A percentile compares a stretch with the other conserved stretches of the same genome.
Evolutionary conservation across 2,797 vertebrate genomes (phyloP).

Genomic region (Luscinia megarhynchos): DNA sequence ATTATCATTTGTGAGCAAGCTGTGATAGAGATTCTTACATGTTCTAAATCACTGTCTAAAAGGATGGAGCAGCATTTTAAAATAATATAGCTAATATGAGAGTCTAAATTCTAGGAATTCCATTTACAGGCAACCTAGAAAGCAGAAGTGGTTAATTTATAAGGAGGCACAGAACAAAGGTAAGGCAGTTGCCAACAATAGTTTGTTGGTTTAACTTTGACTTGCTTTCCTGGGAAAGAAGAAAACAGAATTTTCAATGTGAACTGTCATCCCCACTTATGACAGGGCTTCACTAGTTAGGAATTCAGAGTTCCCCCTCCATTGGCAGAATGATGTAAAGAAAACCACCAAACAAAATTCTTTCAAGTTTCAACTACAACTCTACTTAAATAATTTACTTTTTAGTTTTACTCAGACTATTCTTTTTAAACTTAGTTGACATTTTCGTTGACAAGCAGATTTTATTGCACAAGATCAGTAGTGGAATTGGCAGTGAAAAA

Average conservation of each 20-base stretch:
- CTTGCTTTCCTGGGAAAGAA: slow-evolving; percentile 83
- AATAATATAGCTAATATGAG: not conserved
- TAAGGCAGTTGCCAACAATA: slow-evolving; percentile 79
- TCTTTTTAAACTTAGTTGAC: slow-evolving; percentile 83
- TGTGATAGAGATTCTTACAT: not conserved
- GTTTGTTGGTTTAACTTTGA: slow-evolving; percentile 85
- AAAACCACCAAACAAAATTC: slow-evolving; percentile 83
- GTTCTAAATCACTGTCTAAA: not conserved
- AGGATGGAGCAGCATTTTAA: not conserved
- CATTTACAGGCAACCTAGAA: slow-evolving; percentile 50
- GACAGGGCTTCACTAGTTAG: slow-evolving; percentile 81
- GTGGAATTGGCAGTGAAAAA: slow-evolving; percentile 69
- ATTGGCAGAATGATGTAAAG: slow-evolving; percentile 80
- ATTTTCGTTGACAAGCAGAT: slow-evolving; percentile 80
- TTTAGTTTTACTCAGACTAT: slow-evolving; percentile 80
- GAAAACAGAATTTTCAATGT: slow-evolving; percentile 88
- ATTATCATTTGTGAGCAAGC: not conserved
- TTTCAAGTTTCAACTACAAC: slow-evolving; percentile 84
- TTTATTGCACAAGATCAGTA: slow-evolving; percentile 79
- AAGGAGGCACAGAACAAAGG: slow-evolving; percentile 74
- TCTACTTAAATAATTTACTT: slow-evolving; percentile 88
- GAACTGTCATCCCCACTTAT: slow-evolving; percentile 84
- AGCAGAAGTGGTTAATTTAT: slow-evolving; percentile 77
- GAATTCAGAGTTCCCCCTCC: slow-evolving; percentile 75
- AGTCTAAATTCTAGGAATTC: slow-evolving; percentile 44